Conservation (phyloP, 1,140 invertebrate species). For the Achatina immaculata region DNA sequence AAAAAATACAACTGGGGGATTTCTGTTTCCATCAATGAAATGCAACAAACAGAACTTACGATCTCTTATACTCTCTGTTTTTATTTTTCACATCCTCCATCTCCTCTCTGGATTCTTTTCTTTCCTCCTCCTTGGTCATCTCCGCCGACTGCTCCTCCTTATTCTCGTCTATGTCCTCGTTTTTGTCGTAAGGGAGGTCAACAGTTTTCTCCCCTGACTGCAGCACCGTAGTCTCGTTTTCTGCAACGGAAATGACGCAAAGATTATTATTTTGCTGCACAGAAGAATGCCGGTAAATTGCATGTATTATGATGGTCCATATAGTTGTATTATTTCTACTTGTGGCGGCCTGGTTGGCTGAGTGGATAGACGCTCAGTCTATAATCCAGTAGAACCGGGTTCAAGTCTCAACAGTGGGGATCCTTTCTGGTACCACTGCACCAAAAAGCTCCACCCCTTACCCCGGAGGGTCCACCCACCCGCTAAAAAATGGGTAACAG, state of each 20-base stretch:
- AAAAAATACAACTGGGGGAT: not conserved
- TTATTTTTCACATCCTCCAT: not conserved
- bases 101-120: constrained; percentile 13
- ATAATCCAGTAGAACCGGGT: no score
- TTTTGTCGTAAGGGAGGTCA: not conserved
- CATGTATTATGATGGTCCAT: no score
- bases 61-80: constrained; percentile 15
- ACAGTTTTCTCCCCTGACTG: not conserved
- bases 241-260: not conserved
- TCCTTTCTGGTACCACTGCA: no score
- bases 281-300: no score
- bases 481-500: no score
- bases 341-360: no score
- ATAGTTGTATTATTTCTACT: no score
- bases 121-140: not conserved
- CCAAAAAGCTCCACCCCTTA: no score
- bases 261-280: no score
- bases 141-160: not conserved
- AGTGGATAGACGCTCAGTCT: no score
- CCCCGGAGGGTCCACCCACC: no score
- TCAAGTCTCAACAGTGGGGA: no score
- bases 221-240: not conserved
- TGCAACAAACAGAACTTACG: not conserved
- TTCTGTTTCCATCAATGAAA: not conserved
- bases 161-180: not conserved